Conservation (phyloP, 2,888 invertebrate species). For the Rhagonycha lutea region DNA sequence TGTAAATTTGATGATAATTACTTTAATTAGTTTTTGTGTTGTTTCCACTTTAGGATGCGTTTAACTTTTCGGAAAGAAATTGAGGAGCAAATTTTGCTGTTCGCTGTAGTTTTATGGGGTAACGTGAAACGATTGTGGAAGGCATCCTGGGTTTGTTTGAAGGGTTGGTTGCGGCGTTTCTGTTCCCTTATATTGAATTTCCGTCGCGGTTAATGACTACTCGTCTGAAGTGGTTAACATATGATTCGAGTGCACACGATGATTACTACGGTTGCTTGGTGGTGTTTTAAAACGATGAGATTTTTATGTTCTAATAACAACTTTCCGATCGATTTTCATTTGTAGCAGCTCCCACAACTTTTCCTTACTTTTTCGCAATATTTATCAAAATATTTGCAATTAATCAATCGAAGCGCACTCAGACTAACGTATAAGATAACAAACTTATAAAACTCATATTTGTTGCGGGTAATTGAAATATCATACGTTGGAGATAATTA, state of each 20-base stretch:
- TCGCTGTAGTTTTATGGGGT: neutral
- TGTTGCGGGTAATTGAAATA: neutral
- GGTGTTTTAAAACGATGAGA: neutral
- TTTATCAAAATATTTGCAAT: slow-evolving; percentile 56
- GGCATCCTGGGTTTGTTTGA: slow-evolving; percentile 34
- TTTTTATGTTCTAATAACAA: neutral
- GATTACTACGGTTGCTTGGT: slow-evolving; percentile 10
- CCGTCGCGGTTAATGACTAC: slow-evolving; percentile 36
- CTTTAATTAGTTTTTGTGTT: neutral
- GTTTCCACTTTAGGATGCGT: neutral
- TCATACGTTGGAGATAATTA: slow-evolving; percentile 50
- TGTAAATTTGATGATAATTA: slow-evolving; percentile 1
- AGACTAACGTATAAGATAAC: slow-evolving; percentile 48
- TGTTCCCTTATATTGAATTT: slow-evolving; percentile 37
- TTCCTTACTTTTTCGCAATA: slow-evolving; percentile 39
- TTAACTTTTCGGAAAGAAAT: neutral
- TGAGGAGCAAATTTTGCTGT: neutral
- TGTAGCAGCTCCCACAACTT: slow-evolving; percentile 15
- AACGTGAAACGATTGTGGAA: slow-evolving; percentile 4
- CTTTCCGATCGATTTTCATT: slow-evolving; percentile 21
- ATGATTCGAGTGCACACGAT: slow-evolving; percentile 23
- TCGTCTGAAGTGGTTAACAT: slow-evolving; percentile 34
- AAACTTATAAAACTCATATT: slow-evolving; percentile 37
- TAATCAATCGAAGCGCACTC: slow-evolving; percentile 53
- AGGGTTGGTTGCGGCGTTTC: slow-evolving; percentile 37